Evolutionary conservation across 2,888 invertebrate species (phyloP), one percentile per base, ranked within the genome.

Genomic region (Tetranychus piercei): DNA sequence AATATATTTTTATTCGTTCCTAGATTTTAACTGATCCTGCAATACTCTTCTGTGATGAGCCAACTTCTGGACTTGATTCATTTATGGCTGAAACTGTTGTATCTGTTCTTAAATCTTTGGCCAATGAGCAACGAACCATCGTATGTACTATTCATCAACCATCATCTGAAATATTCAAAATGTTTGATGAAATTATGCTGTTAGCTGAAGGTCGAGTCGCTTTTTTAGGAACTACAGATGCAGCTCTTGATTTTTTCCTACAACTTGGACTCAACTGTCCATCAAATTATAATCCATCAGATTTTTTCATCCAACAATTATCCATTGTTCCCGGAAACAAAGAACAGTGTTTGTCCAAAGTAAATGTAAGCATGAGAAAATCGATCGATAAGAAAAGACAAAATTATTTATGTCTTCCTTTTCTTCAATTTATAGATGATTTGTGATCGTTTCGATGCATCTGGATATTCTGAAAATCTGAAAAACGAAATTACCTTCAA

Each of bases 31-130:
- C 94, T 0, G 92, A 97, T 84, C 97, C 97, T 0, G 89, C 92
- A 0, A 84, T 97, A 71, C 88, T 97, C 1, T 55, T 55, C 9
- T 55, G 55, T 6, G 55, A 55, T 55, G 55, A 55, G 15, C 55
- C 55, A 15, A 97, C 96, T 0, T 94, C 94, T 0, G 94, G 96
- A 1, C 84, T 97, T 75, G 97, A 97, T 83, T 94, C 95, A 0
- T 95, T 91, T 80, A 96, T 95, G 93, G 96, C 97, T 0, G 89
- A 91, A 81, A 94, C 90, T 82, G 92, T 96, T 2, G 88, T 94
- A 22, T 88, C 90, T 82, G 89, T 90, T 0, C 79, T 85, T 72
- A 80, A 81, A 73, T 77, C 76, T 7, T 78, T 82, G 80, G 80
- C 85, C 2, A 77, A 79, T 3, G 81, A 81, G 71, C 84, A 85